These are phyloP conservation scores for Pemphigus obesinymphae DNA, from an alignment of 1,140 invertebrate species.

Conservation along the genomic window DNA sequence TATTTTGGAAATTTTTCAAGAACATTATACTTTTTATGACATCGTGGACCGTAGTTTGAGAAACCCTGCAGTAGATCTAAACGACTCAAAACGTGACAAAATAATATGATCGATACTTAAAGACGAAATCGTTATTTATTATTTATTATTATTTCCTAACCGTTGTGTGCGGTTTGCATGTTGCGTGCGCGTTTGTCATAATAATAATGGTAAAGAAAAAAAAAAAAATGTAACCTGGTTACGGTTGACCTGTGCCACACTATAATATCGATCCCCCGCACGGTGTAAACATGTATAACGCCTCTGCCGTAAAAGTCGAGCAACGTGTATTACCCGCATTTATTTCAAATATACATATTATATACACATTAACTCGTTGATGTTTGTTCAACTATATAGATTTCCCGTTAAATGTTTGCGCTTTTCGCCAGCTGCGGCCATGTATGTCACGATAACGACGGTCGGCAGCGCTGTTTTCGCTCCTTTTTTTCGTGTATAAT, in stretches of 20 bases:
- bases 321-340: background rate
- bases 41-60: no score
- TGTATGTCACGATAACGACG: background rate
- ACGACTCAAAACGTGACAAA: no score
- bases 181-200: background rate
- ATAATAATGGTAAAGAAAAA: background rate
- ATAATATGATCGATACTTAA: no score
- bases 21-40: no score
- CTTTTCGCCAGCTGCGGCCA: background rate
- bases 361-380: background rate
- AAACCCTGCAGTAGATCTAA: no score
- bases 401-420: background rate
- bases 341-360: background rate
- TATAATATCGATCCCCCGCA: background rate
- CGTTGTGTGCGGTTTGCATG: background rate
- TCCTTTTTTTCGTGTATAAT: background rate
- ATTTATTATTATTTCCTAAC: background rate
- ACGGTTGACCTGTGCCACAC: background rate
- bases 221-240: background rate
- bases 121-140: background rate
- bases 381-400: background rate
- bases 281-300: background rate
- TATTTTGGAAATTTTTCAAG: no score
- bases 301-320: no score
- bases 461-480: conserved; percentile 7